Evolutionary conservation across 2,888 invertebrate genomes (phyloP).

Genomic region (Boloria selene): DNA sequence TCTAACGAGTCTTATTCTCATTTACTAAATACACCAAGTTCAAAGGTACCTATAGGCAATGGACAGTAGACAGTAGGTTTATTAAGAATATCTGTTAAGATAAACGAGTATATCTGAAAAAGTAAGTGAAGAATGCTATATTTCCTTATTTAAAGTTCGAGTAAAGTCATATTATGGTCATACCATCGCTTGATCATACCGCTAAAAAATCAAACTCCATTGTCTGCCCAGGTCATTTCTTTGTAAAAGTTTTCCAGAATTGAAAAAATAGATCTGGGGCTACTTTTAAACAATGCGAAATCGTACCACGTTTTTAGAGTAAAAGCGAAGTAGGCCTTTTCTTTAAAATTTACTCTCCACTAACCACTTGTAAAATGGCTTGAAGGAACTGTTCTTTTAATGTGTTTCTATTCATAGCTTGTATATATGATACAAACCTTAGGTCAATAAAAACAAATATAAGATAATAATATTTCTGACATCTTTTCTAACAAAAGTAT

Average conservation of each 20-base stretch:
- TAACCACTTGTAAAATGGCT: conserved; percentile 14
- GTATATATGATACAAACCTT: background rate
- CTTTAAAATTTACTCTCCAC: conserved; percentile 22
- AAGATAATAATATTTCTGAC: too few species aligned
- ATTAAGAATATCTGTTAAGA: too few species aligned
- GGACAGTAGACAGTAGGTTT: too few species aligned
- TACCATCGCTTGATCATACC: background rate
- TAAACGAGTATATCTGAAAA: too few species aligned
- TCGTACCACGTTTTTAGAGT: conserved; percentile 3
- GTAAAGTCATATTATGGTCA: background rate
- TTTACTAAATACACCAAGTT: too few species aligned
- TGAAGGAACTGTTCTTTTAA: conserved; percentile 11
- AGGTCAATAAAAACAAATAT: background rate
- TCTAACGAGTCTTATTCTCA: too few species aligned
- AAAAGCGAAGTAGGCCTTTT: conserved; percentile 12
- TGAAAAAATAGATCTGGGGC: conserved; percentile 8
- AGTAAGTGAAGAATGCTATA: too few species aligned
- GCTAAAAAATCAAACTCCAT: conserved; percentile 11
- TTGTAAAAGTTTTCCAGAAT: background rate
- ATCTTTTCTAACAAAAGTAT: too few species aligned
- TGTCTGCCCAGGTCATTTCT: conserved; percentile 11
- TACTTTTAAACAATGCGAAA: conserved; percentile 21
- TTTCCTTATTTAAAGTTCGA: too few species aligned
- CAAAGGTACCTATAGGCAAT: too few species aligned
- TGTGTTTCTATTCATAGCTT: background rate